phyloP scores from a whole-genome alignment of 2,797 vertebrate genomes.

The Bufotes viridis region DNA sequence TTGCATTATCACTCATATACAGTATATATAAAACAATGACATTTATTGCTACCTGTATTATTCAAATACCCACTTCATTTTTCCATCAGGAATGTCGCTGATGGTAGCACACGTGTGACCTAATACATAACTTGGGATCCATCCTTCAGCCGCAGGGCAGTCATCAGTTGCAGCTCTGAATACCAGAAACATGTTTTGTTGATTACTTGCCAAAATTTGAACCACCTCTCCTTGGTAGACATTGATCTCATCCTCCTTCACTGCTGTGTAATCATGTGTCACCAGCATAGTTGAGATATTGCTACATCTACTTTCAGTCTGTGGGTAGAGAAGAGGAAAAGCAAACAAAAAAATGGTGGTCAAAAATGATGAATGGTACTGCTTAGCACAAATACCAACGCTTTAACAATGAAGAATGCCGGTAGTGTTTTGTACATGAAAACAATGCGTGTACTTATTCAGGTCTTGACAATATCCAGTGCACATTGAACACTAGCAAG shows the following conservation, averaged over 20 bases:
- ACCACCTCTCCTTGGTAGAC: constrained; percentile 98
- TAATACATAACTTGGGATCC: constrained; percentile 98
- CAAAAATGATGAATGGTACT: background rate
- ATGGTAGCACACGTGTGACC: constrained; percentile 93
- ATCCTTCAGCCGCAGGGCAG: constrained; percentile 98
- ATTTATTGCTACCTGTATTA: constrained; percentile 49
- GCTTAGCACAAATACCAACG: background rate
- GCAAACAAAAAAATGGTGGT: constrained; percentile 18
- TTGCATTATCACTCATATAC: constrained; percentile 41
- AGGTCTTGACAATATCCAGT: no score
- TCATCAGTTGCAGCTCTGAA: constrained; percentile 97
- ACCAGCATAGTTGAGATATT: constrained; percentile 99
- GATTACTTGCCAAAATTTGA: constrained; percentile 99
- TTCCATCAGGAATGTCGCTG: constrained; percentile 90
- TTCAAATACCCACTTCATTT: constrained; percentile 82
- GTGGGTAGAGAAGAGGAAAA: constrained; percentile 63
- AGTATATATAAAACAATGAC: constrained; percentile 44
- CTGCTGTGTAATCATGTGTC: constrained; percentile 99
- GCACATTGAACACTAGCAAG: no score
- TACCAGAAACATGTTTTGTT: constrained; percentile 99
- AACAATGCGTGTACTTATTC: background rate
- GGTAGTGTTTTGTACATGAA: background rate
- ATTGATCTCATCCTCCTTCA: constrained; percentile 99
- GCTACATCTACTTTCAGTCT: constrained; percentile 99
- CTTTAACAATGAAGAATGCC: background rate